Evolutionary conservation across 2,797 vertebrate species (phyloP).

Genomic region (Morus bassanus): DNA sequence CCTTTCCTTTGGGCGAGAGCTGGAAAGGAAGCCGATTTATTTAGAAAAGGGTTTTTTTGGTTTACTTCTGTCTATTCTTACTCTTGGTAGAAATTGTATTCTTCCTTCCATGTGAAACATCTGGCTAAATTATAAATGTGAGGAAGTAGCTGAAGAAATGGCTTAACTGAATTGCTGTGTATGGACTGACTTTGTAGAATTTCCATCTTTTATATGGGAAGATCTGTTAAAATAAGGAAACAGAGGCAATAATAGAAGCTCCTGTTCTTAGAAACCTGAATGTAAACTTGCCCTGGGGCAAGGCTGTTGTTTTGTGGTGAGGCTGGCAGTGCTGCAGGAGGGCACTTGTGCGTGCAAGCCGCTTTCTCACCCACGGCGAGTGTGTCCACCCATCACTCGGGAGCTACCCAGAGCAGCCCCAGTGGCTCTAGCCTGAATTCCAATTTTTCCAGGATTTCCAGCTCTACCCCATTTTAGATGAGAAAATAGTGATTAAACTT

Average conservation of each 20-base stretch:
- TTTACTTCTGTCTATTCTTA: not conserved
- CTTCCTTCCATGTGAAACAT: not conserved
- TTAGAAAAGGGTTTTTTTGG: not conserved
- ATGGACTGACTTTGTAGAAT: not conserved
- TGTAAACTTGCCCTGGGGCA: rapidly evolving
- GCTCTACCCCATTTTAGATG: not conserved
- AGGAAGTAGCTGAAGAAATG: not conserved
- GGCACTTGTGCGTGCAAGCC: rapidly evolving
- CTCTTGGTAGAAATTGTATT: not conserved
- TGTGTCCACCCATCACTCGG: rapidly evolving
- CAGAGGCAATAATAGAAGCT: not conserved
- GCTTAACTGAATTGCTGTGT: not conserved
- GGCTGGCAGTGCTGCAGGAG: not conserved
- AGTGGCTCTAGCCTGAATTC: not conserved
- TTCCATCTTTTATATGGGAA: not conserved
- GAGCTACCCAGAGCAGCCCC: not conserved
- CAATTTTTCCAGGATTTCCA: not conserved
- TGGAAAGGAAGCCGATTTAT: not conserved
- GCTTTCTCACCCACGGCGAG: rapidly evolving
- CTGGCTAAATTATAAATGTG: not conserved
- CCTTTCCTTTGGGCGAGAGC: not conserved
- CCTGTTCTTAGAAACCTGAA: not conserved
- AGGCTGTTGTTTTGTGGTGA: not conserved
- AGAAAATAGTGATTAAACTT: not conserved
- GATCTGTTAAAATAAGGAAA: not conserved